Percentiles rank a stretch among this genome's conserved stretches.
Conservation (phyloP, 2,797 vertebrate species). For the Erithacus rubecula region DNA sequence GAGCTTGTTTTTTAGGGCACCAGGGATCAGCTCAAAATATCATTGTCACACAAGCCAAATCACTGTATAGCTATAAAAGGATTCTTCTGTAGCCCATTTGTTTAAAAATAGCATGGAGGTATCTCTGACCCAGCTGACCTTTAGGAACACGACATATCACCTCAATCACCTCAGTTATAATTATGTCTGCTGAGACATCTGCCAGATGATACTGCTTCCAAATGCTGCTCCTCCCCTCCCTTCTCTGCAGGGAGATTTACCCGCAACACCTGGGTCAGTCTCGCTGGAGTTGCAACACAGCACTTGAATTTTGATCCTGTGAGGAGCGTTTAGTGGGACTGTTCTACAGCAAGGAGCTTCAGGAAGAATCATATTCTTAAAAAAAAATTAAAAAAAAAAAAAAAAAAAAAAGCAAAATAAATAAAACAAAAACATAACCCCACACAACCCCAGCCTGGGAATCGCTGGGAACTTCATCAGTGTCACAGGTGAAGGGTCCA, state of each 20-base stretch:
- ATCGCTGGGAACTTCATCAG: no score
- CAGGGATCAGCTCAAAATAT: not conserved
- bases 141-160: not conserved
- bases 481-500: no score
- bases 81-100: not conserved
- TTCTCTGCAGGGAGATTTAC: rapidly evolving
- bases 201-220: not conserved
- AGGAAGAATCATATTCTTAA: rapidly evolving
- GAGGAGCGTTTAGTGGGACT: rapidly evolving
- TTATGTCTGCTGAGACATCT: not conserved
- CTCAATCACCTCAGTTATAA: not conserved
- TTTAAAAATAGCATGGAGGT: not conserved
- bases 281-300: rapidly evolving
- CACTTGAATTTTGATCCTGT: rapidly evolving
- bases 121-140: not conserved
- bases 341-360: not conserved
- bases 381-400: not conserved
- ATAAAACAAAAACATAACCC: not conserved
- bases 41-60: not conserved
- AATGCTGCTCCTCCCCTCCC: not conserved
- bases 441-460: no score
- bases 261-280: not conserved
- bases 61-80: not conserved
- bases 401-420: not conserved
- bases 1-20: not conserved